Percentiles rank a stretch among this genome's conserved stretches.
phyloP scores from a whole-genome alignment of 2,888 invertebrate species.

The Spodoptera picta region DNA sequence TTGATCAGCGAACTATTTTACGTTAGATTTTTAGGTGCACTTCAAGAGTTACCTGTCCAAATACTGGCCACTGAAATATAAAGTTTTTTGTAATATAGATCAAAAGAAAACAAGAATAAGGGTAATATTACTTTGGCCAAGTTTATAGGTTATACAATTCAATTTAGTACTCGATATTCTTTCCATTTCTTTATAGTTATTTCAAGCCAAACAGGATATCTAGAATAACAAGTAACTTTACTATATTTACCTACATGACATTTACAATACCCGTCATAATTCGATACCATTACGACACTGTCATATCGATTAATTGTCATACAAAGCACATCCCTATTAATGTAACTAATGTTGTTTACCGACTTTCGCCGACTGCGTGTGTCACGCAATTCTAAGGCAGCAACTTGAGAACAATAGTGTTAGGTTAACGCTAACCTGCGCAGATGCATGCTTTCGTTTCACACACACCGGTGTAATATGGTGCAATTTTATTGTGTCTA shows the following conservation, averaged over 20 bases:
- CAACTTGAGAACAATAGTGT: slow-evolving; percentile 68
- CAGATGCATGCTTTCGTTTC: slow-evolving; percentile 62
- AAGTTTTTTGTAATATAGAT: too few relatives aligned
- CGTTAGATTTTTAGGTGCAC: too few relatives aligned
- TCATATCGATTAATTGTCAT: slow-evolving; percentile 44
- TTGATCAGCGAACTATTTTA: too few relatives aligned
- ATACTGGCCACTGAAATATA: too few relatives aligned
- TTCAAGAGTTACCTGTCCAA: too few relatives aligned
- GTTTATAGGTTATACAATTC: too few relatives aligned
- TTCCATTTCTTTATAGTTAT: too few relatives aligned
- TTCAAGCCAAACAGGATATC: too few relatives aligned
- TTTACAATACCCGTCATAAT: slow-evolving; percentile 28
- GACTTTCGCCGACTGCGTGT: slow-evolving; percentile 71
- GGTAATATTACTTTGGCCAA: too few relatives aligned
- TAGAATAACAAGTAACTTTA: neutral
- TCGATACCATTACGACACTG: slow-evolving; percentile 50
- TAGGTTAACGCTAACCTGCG: slow-evolving; percentile 59
- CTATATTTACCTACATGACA: slow-evolving; percentile 1
- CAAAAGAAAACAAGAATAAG: too few relatives aligned
- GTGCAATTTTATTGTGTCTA: slow-evolving; percentile 54
- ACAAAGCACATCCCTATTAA: slow-evolving; percentile 64
- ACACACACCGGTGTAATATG: slow-evolving; percentile 56
- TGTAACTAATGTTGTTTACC: slow-evolving; percentile 64
- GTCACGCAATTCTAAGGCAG: slow-evolving; percentile 66
- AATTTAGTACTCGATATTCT: too few relatives aligned